A percentile compares a stretch with the other conserved stretches of the same genome.
phyloP scores from a whole-genome alignment of 1,140 invertebrate genomes.

The Temnothorax curvispinosus region DNA sequence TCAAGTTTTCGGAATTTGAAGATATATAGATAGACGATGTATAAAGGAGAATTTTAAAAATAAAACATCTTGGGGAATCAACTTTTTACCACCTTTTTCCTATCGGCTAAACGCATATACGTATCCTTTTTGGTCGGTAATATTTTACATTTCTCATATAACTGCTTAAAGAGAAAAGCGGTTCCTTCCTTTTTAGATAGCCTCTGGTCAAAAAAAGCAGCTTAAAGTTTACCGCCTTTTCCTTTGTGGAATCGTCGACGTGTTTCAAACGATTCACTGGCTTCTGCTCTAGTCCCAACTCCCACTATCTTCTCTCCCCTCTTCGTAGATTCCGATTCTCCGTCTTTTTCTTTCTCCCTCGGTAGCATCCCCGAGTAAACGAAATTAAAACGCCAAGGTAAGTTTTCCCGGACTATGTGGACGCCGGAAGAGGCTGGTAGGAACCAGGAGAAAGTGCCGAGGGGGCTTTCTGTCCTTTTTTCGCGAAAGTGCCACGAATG shows the following conservation, averaged over 20 bases:
- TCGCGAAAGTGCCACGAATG: conserved; percentile 72
- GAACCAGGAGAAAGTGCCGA: conserved; percentile 34
- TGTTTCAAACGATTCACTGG: conserved; percentile 68
- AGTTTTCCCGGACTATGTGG: conserved; percentile 74
- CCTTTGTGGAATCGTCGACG: conserved; percentile 72
- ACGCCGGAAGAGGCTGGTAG: conserved; percentile 49
- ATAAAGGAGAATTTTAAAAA: neutral
- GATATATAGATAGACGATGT: too few relatives aligned
- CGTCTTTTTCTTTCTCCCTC: neutral
- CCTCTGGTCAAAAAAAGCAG: conserved; percentile 73
- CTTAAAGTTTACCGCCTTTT: conserved; percentile 77
- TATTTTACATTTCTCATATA: conserved; percentile 52
- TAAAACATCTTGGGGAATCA: neutral
- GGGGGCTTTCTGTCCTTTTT: conserved; percentile 51
- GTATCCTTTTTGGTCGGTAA: conserved; percentile 28
- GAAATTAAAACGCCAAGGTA: conserved; percentile 83
- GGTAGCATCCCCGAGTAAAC: conserved; percentile 72
- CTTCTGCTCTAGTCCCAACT: conserved; percentile 46
- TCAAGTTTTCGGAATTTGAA: neutral
- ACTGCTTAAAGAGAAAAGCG: neutral
- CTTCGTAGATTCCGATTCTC: neutral
- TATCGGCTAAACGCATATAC: neutral
- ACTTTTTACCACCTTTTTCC: neutral
- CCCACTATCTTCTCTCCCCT: conserved; percentile 6
- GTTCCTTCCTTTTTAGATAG: conserved; percentile 51